phyloP scores from a whole-genome alignment of 1,140 invertebrate species.

The Diplogasteroides magnus region DNA sequence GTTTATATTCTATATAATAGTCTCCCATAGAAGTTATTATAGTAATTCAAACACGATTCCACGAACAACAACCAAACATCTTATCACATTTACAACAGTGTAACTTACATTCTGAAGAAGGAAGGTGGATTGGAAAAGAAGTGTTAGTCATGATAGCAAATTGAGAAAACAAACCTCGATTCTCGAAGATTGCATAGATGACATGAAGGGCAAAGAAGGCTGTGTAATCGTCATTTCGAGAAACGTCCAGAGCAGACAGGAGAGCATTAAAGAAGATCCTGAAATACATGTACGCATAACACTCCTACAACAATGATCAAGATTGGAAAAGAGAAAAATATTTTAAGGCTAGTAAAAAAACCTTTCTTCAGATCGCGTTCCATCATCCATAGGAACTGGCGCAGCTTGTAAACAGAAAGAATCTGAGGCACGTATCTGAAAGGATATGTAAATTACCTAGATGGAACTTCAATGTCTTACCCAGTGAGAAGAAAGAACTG shows the following conservation, averaged over 20 bases:
- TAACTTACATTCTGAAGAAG: slow-evolving; percentile 42
- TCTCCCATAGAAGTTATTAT: not conserved
- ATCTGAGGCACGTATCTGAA: not conserved
- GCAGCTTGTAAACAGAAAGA: slow-evolving; percentile 50
- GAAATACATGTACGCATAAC: no score
- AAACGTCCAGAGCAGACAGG: slow-evolving; percentile 60
- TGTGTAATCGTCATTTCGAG: slow-evolving; percentile 85
- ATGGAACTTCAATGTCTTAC: no score
- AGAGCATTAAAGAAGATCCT: slow-evolving; percentile 63
- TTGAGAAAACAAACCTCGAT: no score
- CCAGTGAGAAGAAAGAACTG: slow-evolving; percentile 50
- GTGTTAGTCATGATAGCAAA: no score
- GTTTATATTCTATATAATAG: not conserved
- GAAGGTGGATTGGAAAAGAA: no score
- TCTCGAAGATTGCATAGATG: slow-evolving; percentile 84
- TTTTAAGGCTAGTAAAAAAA: no score
- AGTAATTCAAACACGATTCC: not conserved
- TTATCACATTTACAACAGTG: slow-evolving; percentile 19
- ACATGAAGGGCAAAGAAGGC: slow-evolving; percentile 84
- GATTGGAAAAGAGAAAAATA: no score
- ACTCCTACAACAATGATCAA: no score
- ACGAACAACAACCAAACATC: not conserved
- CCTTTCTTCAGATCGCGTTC: no score
- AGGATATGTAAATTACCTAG: not conserved
- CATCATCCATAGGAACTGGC: no score